Percentiles rank a stretch among this genome's conserved stretches.
Evolutionary conservation across 2,797 vertebrate genomes (phyloP).

Genomic region (Selene dorsalis): DNA sequence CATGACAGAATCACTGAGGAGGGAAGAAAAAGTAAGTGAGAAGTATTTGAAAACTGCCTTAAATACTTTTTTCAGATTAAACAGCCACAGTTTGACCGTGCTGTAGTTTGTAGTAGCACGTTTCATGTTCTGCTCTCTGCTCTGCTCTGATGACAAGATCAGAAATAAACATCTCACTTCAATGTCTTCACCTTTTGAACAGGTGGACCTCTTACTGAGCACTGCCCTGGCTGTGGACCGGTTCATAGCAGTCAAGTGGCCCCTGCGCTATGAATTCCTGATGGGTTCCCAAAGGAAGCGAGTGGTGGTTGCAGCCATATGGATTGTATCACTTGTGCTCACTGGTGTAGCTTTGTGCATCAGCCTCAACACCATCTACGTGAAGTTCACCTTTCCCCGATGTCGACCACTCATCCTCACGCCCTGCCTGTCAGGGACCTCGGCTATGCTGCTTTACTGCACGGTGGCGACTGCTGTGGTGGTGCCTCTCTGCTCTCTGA

Average conservation of each 20-base stretch:
- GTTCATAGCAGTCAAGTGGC: slow-evolving; percentile 62
- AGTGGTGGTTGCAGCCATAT: slow-evolving; percentile 31
- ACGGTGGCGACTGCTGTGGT: slow-evolving; percentile 25
- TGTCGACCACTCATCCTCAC: slow-evolving; percentile 42
- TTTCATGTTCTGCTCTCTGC: background rate
- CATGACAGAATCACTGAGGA: background rate
- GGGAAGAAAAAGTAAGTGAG: background rate
- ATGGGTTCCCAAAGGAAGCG: slow-evolving; percentile 30
- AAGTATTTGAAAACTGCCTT: background rate
- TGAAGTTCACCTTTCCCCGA: slow-evolving; percentile 31
- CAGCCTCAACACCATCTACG: slow-evolving; percentile 26
- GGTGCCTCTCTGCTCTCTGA: slow-evolving; percentile 50
- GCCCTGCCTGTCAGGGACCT: slow-evolving; percentile 37
- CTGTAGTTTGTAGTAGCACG: background rate
- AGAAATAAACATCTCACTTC: background rate
- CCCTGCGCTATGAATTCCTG: slow-evolving; percentile 53
- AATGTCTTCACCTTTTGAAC: background rate
- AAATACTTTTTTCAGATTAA: background rate
- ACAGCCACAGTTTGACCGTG: background rate
- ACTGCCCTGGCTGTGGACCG: slow-evolving; percentile 56
- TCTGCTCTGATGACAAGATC: background rate
- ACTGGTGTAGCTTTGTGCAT: slow-evolving; percentile 30
- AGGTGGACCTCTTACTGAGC: slow-evolving; percentile 61
- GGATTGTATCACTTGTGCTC: slow-evolving; percentile 29
- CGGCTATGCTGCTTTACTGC: slow-evolving; percentile 20